Evolutionary conservation across 2,888 invertebrate genomes (phyloP).

Genomic region (Congeria kusceri): DNA sequence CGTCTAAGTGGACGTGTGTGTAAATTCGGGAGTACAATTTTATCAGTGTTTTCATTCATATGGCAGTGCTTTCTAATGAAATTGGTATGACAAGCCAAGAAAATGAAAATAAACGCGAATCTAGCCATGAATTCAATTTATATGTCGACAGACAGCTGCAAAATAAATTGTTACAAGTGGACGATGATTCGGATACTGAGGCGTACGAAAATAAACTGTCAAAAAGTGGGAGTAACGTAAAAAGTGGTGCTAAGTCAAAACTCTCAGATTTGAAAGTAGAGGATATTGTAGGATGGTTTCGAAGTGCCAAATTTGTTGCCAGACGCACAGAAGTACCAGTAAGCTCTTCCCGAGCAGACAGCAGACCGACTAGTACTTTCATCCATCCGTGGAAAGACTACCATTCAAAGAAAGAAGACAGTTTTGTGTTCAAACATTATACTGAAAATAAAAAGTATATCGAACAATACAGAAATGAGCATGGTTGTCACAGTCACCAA

Average conservation of each 20-base stretch:
- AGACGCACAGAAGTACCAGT: slow-evolving; percentile 64
- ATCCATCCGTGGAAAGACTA: slow-evolving; percentile 67
- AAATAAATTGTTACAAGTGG: slow-evolving; percentile 73
- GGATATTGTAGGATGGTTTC: slow-evolving; percentile 74
- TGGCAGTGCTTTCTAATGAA: slow-evolving; percentile 48
- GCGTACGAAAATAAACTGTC: slow-evolving; percentile 51
- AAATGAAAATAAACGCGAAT: slow-evolving; percentile 37
- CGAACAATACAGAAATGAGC: slow-evolving; percentile 73
- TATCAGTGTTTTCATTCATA: slow-evolving; percentile 15
- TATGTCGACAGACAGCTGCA: slow-evolving; percentile 73
- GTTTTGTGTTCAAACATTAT: slow-evolving; percentile 73
- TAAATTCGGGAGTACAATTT: slow-evolving; percentile 12
- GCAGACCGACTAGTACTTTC: slow-evolving; percentile 42
- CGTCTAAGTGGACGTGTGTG: slow-evolving; percentile 17
- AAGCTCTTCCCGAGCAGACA: slow-evolving; percentile 52
- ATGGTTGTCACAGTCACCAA: slow-evolving; percentile 51
- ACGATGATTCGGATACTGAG: slow-evolving; percentile 65
- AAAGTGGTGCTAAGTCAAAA: slow-evolving; percentile 32
- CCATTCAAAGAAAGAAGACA: slow-evolving; percentile 60
- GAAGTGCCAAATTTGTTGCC: slow-evolving; percentile 66
- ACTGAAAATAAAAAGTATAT: slow-evolving; percentile 67
- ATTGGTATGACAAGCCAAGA: slow-evolving; percentile 55
- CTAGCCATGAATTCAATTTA: slow-evolving; percentile 66
- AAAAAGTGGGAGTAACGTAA: slow-evolving; percentile 48
- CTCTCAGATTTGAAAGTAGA: slow-evolving; percentile 47